A percentile compares a stretch with the other conserved stretches of the same genome.
phyloP scores from a whole-genome alignment of 2,113 vertebrate species.

The Otus sunia region DNA sequence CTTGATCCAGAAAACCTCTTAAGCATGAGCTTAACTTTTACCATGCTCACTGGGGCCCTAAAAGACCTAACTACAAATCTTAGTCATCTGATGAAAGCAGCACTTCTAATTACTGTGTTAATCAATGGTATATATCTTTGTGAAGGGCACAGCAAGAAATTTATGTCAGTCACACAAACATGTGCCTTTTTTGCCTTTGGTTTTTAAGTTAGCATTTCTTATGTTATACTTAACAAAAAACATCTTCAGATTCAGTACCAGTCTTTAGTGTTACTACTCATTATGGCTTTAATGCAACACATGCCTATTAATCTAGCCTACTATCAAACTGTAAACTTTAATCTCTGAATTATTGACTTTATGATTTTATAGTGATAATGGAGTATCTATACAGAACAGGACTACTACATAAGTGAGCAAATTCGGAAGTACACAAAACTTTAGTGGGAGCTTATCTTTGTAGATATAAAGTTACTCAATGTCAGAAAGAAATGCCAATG shows the following conservation, averaged over 20 bases:
- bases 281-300: not conserved
- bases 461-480: not conserved
- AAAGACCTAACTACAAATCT: slow-evolving; percentile 23
- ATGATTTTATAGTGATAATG: not conserved
- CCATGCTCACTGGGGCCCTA: not conserved
- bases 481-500: not conserved
- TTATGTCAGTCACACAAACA: not conserved
- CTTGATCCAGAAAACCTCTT: slow-evolving; percentile 43
- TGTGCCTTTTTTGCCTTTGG: not conserved
- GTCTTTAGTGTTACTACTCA: not conserved
- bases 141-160: not conserved
- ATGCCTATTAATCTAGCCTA: not conserved
- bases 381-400: not conserved
- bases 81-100: not conserved
- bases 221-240: not conserved
- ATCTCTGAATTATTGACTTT: not conserved
- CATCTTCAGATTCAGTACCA: not conserved
- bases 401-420: not conserved
- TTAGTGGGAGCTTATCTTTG: not conserved
- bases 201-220: not conserved
- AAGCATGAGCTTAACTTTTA: not conserved
- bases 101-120: not conserved
- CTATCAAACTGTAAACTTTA: not conserved
- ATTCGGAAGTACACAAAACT: not conserved
- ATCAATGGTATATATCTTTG: not conserved